Conservation (phyloP, 2,888 invertebrate genomes). For the Epirrhoe tristata region DNA sequence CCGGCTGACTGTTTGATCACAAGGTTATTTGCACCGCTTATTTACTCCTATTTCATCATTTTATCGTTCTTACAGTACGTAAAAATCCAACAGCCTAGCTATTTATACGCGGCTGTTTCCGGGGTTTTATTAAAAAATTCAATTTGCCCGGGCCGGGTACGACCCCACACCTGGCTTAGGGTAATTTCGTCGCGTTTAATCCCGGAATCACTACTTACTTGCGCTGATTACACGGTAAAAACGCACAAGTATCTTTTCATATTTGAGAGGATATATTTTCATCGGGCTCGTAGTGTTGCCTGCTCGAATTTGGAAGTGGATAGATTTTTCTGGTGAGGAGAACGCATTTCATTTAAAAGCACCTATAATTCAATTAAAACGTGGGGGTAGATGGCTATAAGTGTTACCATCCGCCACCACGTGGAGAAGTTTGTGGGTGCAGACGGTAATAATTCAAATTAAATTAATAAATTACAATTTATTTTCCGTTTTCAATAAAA, state of each 20-base stretch:
- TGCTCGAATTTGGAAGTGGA: neutral
- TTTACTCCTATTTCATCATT: too few species aligned
- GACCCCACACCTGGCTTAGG: conserved; percentile 42
- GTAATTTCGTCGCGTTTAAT: conserved; percentile 61
- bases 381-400: too few species aligned
- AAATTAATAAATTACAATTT: too few species aligned
- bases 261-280: conserved; percentile 38
- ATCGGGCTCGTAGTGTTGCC: conserved; percentile 5
- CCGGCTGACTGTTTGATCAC: too few species aligned
- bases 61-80: too few species aligned
- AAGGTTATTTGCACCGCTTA: too few species aligned
- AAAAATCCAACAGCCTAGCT: conserved; percentile 15
- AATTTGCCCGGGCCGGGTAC: conserved; percentile 46
- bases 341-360: neutral
- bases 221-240: conserved; percentile 53
- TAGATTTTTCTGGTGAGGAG: neutral
- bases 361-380: neutral
- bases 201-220: conserved; percentile 58
- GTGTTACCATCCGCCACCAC: too few species aligned
- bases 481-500: too few species aligned
- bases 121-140: conserved; percentile 54
- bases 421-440: too few species aligned
- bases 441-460: too few species aligned
- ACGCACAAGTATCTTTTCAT: conserved; percentile 38
- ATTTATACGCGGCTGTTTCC: conserved; percentile 8